Evolutionary conservation across 2,113 vertebrate genomes (phyloP), one percentile per base, ranked within the genome.

Genomic region (Sterna hirundo): DNA sequence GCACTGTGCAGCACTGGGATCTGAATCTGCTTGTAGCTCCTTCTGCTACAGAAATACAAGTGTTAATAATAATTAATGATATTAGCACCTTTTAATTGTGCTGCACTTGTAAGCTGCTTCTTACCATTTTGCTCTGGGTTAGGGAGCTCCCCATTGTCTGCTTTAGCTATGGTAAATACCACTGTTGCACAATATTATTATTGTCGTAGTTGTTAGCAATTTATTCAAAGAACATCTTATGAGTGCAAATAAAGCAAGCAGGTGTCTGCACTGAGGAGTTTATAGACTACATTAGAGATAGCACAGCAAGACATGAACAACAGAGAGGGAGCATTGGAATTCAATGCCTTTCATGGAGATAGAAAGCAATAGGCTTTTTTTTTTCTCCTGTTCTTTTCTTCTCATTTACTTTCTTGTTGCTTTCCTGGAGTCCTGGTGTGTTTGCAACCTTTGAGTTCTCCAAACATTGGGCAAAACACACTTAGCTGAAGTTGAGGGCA

Each of bases 1-100:
- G 36, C 62, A 76, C 40, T 57, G 25, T 58, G 70, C 57, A 71
- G 72, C 80, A n/a, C 40, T 95, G 88, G 86, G 88, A 93, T 69
- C 68, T 85, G 66, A 87, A 95, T 83, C 74, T 93, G 88, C 52
- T 87, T 76, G 44, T 87, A 83, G n/a, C 10, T 94, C 57, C 72
- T 93, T 92, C 85, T 91, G 52, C 74, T 93, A 65, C 46, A 91
- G 66, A 85, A 95, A 91, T 80, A 91, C 22, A 90, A 72, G 21
- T 61, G 29, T 90, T 96, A 95, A 96, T 91, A 95, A 79, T 91
- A 93, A 96, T 94, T 96, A 96, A 83, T 38, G 6, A 87, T 89
- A 95, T 91, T 95, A 93, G 23, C 66, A 93, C 55, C 75, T 93
- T 94, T 95, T 94, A 95, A 96, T 95, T 94, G 71, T 93, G 60